phyloP scores from a whole-genome alignment of 2,113 vertebrate genomes.

The Python bivittatus region DNA sequence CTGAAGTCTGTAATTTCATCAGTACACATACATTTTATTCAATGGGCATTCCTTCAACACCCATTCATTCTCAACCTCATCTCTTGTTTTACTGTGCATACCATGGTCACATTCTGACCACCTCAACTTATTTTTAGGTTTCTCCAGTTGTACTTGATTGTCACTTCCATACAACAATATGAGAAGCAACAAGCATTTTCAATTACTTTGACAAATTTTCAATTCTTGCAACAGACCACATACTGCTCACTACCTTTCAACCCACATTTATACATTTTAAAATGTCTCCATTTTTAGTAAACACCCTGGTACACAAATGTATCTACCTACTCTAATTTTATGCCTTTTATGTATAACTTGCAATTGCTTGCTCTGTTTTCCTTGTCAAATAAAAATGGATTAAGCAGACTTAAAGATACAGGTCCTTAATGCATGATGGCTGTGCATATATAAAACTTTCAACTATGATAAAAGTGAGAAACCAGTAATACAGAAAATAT shows the following conservation, averaged over 20 bases:
- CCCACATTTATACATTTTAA: background rate
- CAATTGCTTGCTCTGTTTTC: background rate
- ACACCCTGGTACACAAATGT: background rate
- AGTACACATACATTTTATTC: background rate
- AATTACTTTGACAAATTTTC: background rate
- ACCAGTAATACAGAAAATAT: background rate
- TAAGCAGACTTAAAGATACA: background rate
- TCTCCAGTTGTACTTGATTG: background rate
- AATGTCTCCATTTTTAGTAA: background rate
- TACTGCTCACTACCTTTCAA: background rate
- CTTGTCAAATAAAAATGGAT: background rate
- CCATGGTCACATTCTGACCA: background rate
- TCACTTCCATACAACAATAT: background rate
- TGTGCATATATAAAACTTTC: background rate
- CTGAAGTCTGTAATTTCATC: background rate
- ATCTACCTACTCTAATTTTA: background rate
- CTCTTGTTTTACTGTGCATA: background rate
- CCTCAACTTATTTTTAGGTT: background rate
- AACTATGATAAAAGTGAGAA: background rate
- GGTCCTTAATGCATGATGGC: background rate
- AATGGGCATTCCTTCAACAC: background rate
- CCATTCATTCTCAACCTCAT: background rate
- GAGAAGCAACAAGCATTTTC: background rate
- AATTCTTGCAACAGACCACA: background rate
- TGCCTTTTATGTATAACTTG: background rate